Evolutionary conservation across 2,113 vertebrate genomes (phyloP), one percentile per base, ranked within the genome.

Genomic region (Meleagris gallopavo): DNA sequence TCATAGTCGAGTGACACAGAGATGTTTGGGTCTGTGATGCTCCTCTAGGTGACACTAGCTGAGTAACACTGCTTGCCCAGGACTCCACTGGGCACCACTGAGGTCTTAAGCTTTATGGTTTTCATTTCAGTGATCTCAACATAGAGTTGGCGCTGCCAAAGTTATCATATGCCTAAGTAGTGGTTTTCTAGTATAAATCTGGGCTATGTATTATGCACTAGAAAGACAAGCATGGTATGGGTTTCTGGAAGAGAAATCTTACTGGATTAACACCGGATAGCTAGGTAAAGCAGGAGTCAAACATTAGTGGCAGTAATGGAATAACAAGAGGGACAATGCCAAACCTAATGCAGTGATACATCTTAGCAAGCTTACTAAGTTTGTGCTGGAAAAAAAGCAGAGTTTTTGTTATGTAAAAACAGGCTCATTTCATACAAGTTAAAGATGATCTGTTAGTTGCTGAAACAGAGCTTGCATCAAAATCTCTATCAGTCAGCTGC

Each of bases 151-250:
- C 55, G 9, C 41, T 75, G 21, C 34, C 45, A 24, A 83, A 70
- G 62, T 14, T 73, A 38, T 27, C 34, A 45, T 29, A 25, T 36
- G 55, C 55, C 34, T 9, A 36, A 43, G 25, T 4, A 54, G 13
- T 5, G 7, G 7, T 41, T 79, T 34, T 88, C 24, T 4, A 6
- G n/a, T 1, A 25, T 9, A 34, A 64, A 38, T 32, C 34, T 7
- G 18, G 13, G 6, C n/a, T 43, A 21, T 2, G 2, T 22, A 36
- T 13, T 60, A 41, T 17, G 7, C 1, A 1, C 30, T 55, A 9
- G 32, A 64, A 27, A 45, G 15, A 27, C 34, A 25, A 38, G 8
- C 3, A 30, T 19, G 29, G 18, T 34, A 3, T 1, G 1, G 41
- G 1, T 27, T 76, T 71, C 57, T 75, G 34, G 29, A 11, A 13